Evolutionary conservation across 2,888 invertebrate genomes (phyloP), one percentile per base, ranked within the genome.

Genomic region (Bombyx huttoni): DNA sequence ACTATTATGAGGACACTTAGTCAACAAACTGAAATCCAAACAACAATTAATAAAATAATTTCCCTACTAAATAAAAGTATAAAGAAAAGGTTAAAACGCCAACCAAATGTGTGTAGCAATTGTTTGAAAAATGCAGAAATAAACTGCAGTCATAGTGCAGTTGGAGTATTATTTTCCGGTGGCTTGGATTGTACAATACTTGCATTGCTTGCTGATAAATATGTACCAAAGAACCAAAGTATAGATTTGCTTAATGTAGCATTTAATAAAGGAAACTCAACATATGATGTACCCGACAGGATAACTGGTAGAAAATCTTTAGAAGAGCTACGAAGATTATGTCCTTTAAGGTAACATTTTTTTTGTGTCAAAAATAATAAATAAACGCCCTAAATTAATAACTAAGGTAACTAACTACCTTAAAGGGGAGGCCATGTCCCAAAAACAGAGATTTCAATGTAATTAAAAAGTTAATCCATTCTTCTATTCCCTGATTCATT

Each of bases 181-280:
- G 98, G 98, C 13, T 89, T 99, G 46, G 99, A 99, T 81, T 98
- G 98, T 55, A 93, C 97, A n/a, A 91, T 98, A 62, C 79, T 99
- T 59, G 95, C 98, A 34, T 88, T 93, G 49, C 70, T 98, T 49
- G 93, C 94, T 8, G 90, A 96, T 71, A 91, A 91, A 83, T 93
- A 89, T 79, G 80, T 94, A 13, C 82, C 91, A 0, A 65, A 67
- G 54, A 68, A 88, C 51, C 93, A 94, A 68, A 89, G 93, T 24
- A 96, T 99, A 64, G 98, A 98, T 76, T 90, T 99, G 14, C 89
- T 98, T 40, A 99, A 98, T 90, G 97, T 98, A n/a, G 96, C 98
- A 13, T 98, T 98, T 85, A 92, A 91, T 68, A 91, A 88, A 69
- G 71, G 73, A 57, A 57, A 63, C 46, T 68, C 62, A 47, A 64